Base-by-base conservation (phyloP, 1,140 invertebrate species). In the Eumeta japonica region DNA sequence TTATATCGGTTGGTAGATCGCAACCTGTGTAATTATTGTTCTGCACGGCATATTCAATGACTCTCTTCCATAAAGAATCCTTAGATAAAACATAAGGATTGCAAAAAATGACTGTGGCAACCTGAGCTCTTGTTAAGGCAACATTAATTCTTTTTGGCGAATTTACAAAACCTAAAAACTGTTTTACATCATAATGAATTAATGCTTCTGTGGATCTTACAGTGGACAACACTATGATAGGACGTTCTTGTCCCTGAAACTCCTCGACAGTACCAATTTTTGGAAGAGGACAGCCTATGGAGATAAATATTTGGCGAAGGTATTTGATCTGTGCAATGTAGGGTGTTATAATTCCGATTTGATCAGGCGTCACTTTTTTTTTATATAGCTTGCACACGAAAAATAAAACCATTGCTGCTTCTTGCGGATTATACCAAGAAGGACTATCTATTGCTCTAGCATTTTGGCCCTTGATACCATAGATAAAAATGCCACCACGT, bases 241-340 rank as follows among this genome's bases (percentile, higher is more conserved):
- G 82, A 36, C 86, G 79, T 68, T 97, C 94, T 75, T 94, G 86
- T 3, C 94, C 94, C 74, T 98, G 95, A 63, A 97, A 97, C 62
- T 97, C 94, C 79, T 98, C 94, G 1, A 96, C 92, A 4, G 89
- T 90, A 0, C 92, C 94, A 24, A 97, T 81, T 81, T 95, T 92
- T 2, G 89, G 88, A 41, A 81, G 56, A 11, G 77, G 60, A 4
- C 84, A 58, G n/a, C 84, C 79, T 43, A 88, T 76, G 10, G 84
- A 80, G 11, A 76, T 68, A n/a, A 93, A 75, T 19, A 90, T 49
- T 5, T 80, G 50, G 28, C 81, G 75, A 15, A 94, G 83, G 67
- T 90, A 86, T 45, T 80, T 78, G 1, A 86, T 85, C 80, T 98
- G 95, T 65, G 91, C 90, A 39, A 84, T 71, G 66, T 98, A 98